Conservation (phyloP, 1,140 invertebrate species). For the Triops cancriformis region DNA sequence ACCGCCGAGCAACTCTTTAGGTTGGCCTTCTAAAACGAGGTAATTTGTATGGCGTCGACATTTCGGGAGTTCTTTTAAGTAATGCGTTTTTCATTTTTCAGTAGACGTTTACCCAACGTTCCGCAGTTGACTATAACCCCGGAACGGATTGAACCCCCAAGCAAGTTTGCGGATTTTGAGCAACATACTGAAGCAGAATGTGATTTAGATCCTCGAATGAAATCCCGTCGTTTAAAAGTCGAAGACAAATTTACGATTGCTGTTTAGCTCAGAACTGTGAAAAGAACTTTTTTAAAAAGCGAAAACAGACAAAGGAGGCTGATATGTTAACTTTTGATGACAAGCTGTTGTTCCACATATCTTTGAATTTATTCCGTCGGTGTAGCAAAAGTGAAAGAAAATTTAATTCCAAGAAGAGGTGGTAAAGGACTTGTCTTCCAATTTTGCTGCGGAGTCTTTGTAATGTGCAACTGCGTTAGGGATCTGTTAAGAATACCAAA, state of each 20-base stretch:
- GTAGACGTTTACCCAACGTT: background rate
- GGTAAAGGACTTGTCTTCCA: background rate
- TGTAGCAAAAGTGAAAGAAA: background rate
- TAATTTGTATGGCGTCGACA: background rate
- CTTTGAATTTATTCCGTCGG: background rate
- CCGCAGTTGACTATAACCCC: background rate
- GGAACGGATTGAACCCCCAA: background rate
- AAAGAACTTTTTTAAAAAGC: background rate
- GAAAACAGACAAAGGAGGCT: background rate
- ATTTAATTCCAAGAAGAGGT: background rate
- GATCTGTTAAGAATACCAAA: background rate
- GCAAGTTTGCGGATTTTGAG: background rate
- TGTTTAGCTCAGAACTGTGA: background rate
- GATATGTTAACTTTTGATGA: background rate
- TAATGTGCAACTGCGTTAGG: background rate
- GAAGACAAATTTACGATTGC: background rate
- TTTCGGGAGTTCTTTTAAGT: background rate
- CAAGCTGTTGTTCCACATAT: background rate
- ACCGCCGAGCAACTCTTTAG: background rate
- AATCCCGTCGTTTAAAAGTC: background rate
- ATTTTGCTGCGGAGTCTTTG: background rate
- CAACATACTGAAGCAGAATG: background rate
- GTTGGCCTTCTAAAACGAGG: background rate
- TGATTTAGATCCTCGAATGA: slow-evolving; percentile 1
- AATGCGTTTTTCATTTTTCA: background rate